Evolutionary conservation across 1,140 invertebrate species (phyloP).

Genomic region (Eupeodes corollae): DNA sequence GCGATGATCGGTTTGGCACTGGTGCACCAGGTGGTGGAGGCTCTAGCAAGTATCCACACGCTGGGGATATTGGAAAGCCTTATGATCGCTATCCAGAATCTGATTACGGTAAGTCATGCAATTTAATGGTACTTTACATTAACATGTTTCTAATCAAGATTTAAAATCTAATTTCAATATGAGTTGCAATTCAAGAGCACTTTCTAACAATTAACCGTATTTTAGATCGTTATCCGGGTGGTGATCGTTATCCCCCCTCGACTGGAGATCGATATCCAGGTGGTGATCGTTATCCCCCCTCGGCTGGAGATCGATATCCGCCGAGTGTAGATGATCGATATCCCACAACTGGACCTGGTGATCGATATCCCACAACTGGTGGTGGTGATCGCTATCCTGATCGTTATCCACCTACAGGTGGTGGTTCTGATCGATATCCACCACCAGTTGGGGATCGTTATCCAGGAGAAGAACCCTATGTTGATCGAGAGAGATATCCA

Average conservation of each 20-base stretch:
- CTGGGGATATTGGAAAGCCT: constrained; percentile 20
- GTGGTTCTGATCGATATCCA: constrained; percentile 18
- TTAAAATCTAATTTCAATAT: too few relatives aligned
- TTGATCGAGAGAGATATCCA: constrained; percentile 27
- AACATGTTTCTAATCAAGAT: too few relatives aligned
- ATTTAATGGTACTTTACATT: too few relatives aligned
- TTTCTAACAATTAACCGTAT: constrained; percentile 16
- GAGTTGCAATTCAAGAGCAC: background rate
- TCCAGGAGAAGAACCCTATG: constrained; percentile 24
- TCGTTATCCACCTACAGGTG: constrained; percentile 24
- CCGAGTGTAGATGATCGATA: constrained; percentile 35
- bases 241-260: constrained; percentile 1
- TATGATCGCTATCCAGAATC: constrained; percentile 33
- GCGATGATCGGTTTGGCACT: constrained; percentile 29
- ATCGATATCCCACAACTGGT: constrained; percentile 12
- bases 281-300: background rate
- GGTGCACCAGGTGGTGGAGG: constrained; percentile 18
- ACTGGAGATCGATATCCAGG: constrained; percentile 30
- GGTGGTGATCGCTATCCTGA: constrained; percentile 35
- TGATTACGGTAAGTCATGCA: constrained; percentile 18
- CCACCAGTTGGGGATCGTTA: constrained; percentile 20
- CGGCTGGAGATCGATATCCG: constrained; percentile 32
- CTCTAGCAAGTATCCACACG: constrained; percentile 3
- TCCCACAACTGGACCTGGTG: constrained; percentile 20
- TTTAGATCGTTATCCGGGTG: constrained; percentile 26